Percentiles rank a stretch among this genome's conserved stretches.
These are phyloP conservation scores for Triops cancriformis DNA, from an alignment of 1,140 invertebrate genomes.

Conservation along the genomic window DNA sequence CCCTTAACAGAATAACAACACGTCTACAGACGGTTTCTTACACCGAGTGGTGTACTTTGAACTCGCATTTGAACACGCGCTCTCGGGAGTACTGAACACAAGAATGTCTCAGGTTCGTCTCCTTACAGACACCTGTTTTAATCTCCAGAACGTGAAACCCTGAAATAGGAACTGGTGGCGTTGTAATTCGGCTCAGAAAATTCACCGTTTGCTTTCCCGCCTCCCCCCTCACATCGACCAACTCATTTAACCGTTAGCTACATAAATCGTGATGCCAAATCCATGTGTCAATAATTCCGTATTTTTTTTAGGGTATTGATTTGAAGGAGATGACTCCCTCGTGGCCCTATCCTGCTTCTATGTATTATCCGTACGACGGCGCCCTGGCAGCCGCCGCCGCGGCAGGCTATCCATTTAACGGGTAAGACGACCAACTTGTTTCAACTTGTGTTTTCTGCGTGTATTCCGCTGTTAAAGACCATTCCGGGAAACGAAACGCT, in stretches of 20 bases:
- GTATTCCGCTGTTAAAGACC: not conserved
- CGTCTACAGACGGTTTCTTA: not conserved
- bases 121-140: too few species aligned
- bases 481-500: not conserved
- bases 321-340: constrained; percentile 16
- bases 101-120: too few species aligned
- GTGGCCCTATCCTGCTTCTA: constrained; percentile 71
- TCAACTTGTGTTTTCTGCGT: not conserved
- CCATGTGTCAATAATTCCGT: not conserved
- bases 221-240: too few species aligned
- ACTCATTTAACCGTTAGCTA: too few species aligned
- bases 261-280: too few species aligned
- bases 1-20: not conserved
- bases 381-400: constrained; percentile 45
- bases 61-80: too few species aligned
- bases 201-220: too few species aligned
- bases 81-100: too few species aligned
- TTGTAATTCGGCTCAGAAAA: too few species aligned
- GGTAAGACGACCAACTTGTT: constrained; percentile 54
- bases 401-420: constrained; percentile 81
- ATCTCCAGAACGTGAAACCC: too few species aligned
- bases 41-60: too few species aligned
- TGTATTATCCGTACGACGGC: constrained; percentile 76
- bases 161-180: too few species aligned
- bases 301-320: not conserved